Percentiles rank a stretch among this genome's conserved stretches.
phyloP scores from a whole-genome alignment of 2,888 invertebrate genomes.

The Lycocerus yunnanus region DNA sequence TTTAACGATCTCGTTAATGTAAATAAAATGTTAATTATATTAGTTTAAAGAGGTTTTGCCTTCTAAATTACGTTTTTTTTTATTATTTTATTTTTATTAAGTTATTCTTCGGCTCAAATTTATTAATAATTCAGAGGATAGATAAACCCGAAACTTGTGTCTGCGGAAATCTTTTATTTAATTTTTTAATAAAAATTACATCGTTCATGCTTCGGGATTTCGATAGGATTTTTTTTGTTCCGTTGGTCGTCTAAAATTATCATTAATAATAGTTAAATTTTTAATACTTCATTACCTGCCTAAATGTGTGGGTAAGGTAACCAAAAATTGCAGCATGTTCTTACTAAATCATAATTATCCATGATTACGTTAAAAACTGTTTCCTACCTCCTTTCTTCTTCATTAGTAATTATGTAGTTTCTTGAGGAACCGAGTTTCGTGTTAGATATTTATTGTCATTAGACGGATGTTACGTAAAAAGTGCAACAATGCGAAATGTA shows the following conservation, averaged over 20 bases:
- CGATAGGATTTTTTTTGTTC: background rate
- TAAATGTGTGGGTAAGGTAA: background rate
- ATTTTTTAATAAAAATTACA: background rate
- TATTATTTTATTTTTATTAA: background rate
- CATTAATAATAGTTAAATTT: background rate
- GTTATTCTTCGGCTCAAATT: background rate
- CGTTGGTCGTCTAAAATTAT: background rate
- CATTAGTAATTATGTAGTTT: slow-evolving; percentile 2
- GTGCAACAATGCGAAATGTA: background rate
- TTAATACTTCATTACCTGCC: background rate
- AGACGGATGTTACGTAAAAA: slow-evolving; percentile 3
- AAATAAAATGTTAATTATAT: background rate
- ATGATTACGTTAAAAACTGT: background rate
- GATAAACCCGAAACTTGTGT: background rate
- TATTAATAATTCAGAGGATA: background rate
- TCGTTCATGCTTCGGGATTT: background rate
- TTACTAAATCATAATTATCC: slow-evolving; percentile 4
- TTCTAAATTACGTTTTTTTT: background rate
- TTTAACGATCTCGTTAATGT: background rate
- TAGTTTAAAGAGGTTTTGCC: background rate
- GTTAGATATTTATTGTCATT: slow-evolving; percentile 1
- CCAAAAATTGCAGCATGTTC: background rate
- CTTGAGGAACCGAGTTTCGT: background rate
- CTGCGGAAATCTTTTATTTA: background rate
- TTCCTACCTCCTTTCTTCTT: slow-evolving; percentile 4